Conservation (phyloP, 2,113 vertebrate genomes). For the Salvelinus alpinus region DNA sequence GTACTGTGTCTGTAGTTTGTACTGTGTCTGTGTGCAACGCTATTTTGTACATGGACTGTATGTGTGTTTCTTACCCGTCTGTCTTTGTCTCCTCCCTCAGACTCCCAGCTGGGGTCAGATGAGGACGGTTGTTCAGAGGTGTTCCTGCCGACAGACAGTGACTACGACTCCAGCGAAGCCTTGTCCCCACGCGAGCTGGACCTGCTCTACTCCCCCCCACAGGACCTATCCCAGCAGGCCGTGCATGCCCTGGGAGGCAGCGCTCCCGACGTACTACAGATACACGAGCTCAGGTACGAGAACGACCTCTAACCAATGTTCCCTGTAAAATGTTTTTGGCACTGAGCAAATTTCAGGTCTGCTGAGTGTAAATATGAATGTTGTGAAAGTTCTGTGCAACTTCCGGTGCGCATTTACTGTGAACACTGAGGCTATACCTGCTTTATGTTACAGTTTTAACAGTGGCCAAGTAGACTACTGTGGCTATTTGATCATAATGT, state of each 20-base stretch:
- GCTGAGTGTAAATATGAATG: no score
- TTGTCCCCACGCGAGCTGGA: constrained; percentile 89
- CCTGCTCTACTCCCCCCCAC: constrained; percentile 81
- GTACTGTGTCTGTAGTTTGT: not conserved
- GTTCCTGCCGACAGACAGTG: constrained; percentile 95
- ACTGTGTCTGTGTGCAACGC: not conserved
- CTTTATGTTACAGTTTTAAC: no score
- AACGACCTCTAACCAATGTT: not conserved
- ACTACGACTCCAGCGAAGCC: constrained; percentile 95
- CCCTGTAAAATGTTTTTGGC: no score
- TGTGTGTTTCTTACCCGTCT: not conserved
- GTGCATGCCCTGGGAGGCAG: constrained; percentile 84
- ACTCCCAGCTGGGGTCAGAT: constrained; percentile 87
- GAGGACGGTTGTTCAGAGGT: constrained; percentile 96
- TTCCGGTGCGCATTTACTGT: no score
- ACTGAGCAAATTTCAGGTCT: no score
- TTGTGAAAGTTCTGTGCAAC: no score
- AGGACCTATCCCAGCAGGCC: constrained; percentile 86
- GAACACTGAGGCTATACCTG: no score
- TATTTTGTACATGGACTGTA: not conserved
- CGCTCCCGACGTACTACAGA: constrained; percentile 88
- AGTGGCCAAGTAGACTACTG: no score
- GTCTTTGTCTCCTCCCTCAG: constrained; percentile 64
- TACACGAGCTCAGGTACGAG: constrained; percentile 69
- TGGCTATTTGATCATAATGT: no score